Base-by-base conservation (phyloP, 2,113 vertebrate species). In the Oceanodroma tethys region DNA sequence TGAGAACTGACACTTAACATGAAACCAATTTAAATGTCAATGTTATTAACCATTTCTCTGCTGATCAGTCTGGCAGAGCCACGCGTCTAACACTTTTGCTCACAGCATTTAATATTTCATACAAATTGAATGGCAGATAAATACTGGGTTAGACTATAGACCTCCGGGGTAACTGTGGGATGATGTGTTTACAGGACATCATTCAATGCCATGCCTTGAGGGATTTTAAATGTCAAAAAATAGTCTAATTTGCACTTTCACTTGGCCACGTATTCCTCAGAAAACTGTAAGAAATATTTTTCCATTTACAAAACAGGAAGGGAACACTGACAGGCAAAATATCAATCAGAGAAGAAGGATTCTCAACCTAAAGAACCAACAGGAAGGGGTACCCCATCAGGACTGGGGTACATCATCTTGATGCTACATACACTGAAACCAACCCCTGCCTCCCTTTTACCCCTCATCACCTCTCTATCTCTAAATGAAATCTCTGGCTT, bases 11-110 rank as follows among this genome's bases (percentile, higher is more conserved):
- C 94, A 91, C 88, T 91, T 96, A 95, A 95, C 87, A 92, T 67
- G 90, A 94, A 94, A 85, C 38, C 88, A 94, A 93, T 96, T 96
- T 97, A 95, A 94, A 95, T 95, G 90, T 90, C 95, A 96, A 30
- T 21, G 38, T 45, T 88, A 71, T 97, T 96, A 97, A 96, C 96
- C 3, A 2, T 78, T 96, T 94, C 85, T 92, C 59, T 95, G 63
- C 96, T 88, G 84, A 91, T 86, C 74, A 76, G 36, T 71, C 71
- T 71, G 74, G 56, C 82, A 94, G n/a, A 90, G 58, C 27, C 67
- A 72, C 2, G 1, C 3, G 7, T 60, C 32, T 58, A 80, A 73
- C 22, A 42, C 10, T 73, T 90, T 15, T 58, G 45, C n/a, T 94
- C 63, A 58, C 29, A 88, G 59, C 55, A 42, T 86, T 97, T 81